Base-by-base conservation (phyloP, 2,888 invertebrate genomes). In the Perizoma flavofasciatum region DNA sequence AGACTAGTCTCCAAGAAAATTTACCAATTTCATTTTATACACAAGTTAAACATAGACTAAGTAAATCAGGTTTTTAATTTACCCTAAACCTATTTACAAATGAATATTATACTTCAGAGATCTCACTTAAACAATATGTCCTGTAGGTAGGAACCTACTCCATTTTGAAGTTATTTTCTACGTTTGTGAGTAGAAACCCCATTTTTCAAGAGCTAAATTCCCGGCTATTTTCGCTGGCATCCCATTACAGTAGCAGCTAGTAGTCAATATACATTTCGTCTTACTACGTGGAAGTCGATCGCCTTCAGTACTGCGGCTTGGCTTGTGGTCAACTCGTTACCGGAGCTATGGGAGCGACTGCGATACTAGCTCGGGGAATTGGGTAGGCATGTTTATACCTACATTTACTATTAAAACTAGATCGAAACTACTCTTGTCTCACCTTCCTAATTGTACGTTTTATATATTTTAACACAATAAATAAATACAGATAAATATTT, bases 301-400 rank as follows among this genome's bases (percentile, higher is more conserved):
- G 61, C 56, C 61, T 64, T 62, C 47, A 62, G 51, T 53, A 55
- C 57, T 69, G 68, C 50, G 68, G 70, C 61, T 70, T 68, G 70
- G 70, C 67, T 59, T 54, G 50, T 61, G 70, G 70, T 70, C 70
- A 70, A 67, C 70, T 70, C 68, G 68, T 70, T 70, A 70, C 65
- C 65, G 68, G 57, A 9, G 61, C 59, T 49, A 55, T 37, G 65
- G 53, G 67, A 65, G 50, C 35, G 49, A 49, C 52, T 55, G 11
- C 5, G 5, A 10, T 34, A 39, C 61, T 11, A 65, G 60, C 22
- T 45, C 37, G 46, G n/a, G 5, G 2, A 35, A 51, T 33, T 7
- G 6, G 55, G 62, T 49, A 22, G 39, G 34, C 8, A 34, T 45
- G 40, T 7, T 43, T 7, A 7, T 44, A n/a, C 8, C 5, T 41